Percentiles rank a stretch among this genome's conserved stretches.
phyloP scores from a whole-genome alignment of 2,797 vertebrate genomes.

The Coilia nasus region DNA sequence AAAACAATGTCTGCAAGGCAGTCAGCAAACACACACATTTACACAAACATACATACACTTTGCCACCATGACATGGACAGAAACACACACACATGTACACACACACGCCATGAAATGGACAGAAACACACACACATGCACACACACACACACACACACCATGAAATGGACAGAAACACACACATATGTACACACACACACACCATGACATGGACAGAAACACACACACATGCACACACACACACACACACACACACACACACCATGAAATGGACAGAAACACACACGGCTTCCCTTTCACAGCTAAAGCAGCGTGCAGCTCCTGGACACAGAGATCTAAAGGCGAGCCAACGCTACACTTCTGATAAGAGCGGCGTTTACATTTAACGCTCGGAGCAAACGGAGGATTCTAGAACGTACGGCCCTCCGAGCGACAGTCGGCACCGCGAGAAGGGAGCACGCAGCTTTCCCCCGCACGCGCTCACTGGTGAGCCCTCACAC shows the following conservation, averaged over 20 bases:
- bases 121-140: neutral
- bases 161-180: no score
- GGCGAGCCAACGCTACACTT: neutral
- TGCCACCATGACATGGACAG: neutral
- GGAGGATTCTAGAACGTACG: neutral
- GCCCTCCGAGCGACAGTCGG: neutral
- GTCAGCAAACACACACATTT: neutral
- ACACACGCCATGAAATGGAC: neutral
- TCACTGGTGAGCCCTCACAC: no score
- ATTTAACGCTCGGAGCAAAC: neutral
- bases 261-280: neutral
- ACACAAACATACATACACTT: neutral
- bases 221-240: no score
- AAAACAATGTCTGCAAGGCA: conserved; percentile 17
- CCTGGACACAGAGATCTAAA: neutral
- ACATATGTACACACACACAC: no score
- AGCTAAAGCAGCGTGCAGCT: neutral
- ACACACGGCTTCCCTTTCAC: neutral
- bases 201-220: no score
- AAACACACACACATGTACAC: neutral
- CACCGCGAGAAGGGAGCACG: neutral
- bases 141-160: no score
- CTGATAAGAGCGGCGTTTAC: neutral
- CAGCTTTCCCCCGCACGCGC: no score
- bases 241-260: no score